A percentile compares a stretch with the other conserved stretches of the same genome.
phyloP scores from a whole-genome alignment of 2,888 invertebrate genomes.

The Axea sp. region DNA sequence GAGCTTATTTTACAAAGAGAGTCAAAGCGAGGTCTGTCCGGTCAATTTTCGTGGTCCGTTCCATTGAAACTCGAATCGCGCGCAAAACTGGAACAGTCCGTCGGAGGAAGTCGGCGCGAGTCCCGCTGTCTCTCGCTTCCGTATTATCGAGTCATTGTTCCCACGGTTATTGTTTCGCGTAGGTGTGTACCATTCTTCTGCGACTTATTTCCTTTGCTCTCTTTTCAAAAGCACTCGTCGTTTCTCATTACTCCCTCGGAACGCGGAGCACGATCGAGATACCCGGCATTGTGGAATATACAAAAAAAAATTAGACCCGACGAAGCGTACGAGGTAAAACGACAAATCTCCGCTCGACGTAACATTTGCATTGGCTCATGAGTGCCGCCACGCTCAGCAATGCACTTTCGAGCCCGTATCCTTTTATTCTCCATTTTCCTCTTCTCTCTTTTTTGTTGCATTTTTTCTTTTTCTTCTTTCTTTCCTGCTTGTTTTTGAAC shows the following conservation, averaged over 20 bases:
- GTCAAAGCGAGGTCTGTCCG: too few species aligned
- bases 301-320: slow-evolving; percentile 59
- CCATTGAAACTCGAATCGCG: slow-evolving; percentile 8
- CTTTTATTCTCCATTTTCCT: slow-evolving; percentile 8
- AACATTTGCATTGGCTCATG: slow-evolving; percentile 59
- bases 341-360: slow-evolving; percentile 53
- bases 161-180: slow-evolving; percentile 62
- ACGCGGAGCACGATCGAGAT: slow-evolving; percentile 60
- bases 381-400: slow-evolving; percentile 36
- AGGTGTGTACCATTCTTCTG: slow-evolving; percentile 60
- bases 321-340: slow-evolving; percentile 55
- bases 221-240: slow-evolving; percentile 61
- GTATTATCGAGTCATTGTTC: slow-evolving; percentile 64
- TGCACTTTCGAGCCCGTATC: slow-evolving; percentile 37
- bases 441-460: background rate
- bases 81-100: slow-evolving; percentile 15
- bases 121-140: slow-evolving; percentile 51
- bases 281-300: slow-evolving; percentile 59
- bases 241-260: slow-evolving; percentile 59
- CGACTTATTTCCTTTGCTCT: slow-evolving; percentile 60
- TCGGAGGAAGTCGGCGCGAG: slow-evolving; percentile 35
- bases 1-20: too few species aligned
- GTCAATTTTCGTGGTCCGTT: slow-evolving; percentile 7
- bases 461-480: background rate
- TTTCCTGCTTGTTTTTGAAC: too few species aligned